Evolutionary conservation across 2,888 invertebrate genomes (phyloP).

Genomic region (Strigamia crassipes): DNA sequence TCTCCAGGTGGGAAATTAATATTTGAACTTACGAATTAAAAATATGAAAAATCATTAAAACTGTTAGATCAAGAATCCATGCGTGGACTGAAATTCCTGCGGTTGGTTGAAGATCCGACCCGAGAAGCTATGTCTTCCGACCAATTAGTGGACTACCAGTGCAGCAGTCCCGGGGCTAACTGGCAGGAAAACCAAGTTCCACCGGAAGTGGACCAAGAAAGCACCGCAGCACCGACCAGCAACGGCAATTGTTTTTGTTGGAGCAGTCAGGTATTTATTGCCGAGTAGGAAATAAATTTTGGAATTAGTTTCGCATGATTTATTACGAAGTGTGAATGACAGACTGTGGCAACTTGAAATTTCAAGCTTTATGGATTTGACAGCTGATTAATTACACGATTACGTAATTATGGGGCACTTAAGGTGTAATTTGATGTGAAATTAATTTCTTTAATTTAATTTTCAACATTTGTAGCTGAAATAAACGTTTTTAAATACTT

Average conservation of each 20-base stretch:
- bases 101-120: not conserved
- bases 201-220: not conserved
- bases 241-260: not conserved
- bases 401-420: not conserved
- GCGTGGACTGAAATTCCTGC: not conserved
- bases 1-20: not conserved
- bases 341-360: not conserved
- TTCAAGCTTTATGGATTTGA: not conserved
- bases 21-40: not conserved
- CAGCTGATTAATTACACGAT: not conserved
- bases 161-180: not conserved
- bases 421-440: not conserved
- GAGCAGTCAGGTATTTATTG: slow-evolving; percentile 21
- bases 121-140: not conserved
- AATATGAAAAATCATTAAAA: not conserved
- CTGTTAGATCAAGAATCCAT: not conserved
- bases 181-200: not conserved
- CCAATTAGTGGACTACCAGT: not conserved
- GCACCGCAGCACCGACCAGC: not conserved
- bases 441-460: not conserved
- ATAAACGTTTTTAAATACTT: not conserved
- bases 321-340: not conserved
- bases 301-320: not conserved
- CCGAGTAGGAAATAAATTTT: not conserved
- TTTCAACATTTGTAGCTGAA: not conserved